Conservation (phyloP, 1,140 invertebrate genomes). For the Magallana angulata region DNA sequence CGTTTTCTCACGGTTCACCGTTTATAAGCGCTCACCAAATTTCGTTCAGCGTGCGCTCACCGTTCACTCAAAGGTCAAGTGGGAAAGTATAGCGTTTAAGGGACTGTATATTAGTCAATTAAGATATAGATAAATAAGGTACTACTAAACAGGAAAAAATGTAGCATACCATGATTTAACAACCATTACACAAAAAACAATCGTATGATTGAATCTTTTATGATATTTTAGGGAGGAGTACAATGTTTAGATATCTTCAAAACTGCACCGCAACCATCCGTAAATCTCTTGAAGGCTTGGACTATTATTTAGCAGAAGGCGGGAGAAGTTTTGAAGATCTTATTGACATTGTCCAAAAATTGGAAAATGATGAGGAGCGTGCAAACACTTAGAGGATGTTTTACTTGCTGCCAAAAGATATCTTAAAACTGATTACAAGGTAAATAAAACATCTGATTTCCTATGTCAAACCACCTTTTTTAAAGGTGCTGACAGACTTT, state of each 20-base stretch:
- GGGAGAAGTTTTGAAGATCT: slow-evolving; percentile 32
- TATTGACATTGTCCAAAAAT: neutral
- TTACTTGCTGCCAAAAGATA: slow-evolving; percentile 29
- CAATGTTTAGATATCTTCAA: slow-evolving; percentile 38
- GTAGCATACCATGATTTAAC: too few species aligned
- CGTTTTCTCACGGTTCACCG: too few species aligned
- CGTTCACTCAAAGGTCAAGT: too few species aligned
- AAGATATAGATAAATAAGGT: too few species aligned
- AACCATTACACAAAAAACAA: neutral
- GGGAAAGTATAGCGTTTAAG: too few species aligned
- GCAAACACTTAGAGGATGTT: neutral
- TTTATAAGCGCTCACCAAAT: too few species aligned
- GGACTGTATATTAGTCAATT: too few species aligned
- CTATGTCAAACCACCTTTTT: too few species aligned
- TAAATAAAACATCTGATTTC: neutral
- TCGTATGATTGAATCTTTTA: slow-evolving; percentile 7
- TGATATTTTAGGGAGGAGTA: neutral
- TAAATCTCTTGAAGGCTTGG: slow-evolving; percentile 33
- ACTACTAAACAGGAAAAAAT: too few species aligned
- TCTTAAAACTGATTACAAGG: slow-evolving; percentile 38
- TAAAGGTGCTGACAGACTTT: too few species aligned
- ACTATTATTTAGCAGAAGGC: slow-evolving; percentile 40
- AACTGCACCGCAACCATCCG: slow-evolving; percentile 34
- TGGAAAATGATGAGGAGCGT: neutral
- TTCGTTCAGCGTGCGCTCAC: too few species aligned